phyloP scores from a whole-genome alignment of 2,113 vertebrate species.

The Patagioenas fasciata region DNA sequence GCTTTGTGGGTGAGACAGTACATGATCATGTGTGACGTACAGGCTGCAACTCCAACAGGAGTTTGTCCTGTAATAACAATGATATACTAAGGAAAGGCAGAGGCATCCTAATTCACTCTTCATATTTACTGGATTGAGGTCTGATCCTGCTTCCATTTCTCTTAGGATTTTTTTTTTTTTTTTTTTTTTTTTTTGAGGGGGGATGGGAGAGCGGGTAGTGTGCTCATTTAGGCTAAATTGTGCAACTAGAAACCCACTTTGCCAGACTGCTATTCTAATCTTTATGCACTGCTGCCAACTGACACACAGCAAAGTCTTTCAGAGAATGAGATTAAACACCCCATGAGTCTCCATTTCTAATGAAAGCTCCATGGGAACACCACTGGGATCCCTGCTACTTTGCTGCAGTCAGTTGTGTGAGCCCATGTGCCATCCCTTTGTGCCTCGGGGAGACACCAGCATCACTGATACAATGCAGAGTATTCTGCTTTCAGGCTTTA shows the following conservation, averaged over 20 bases:
- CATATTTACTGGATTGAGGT: neutral
- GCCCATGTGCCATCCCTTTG: conserved; percentile 32
- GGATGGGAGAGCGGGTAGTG: too few species aligned
- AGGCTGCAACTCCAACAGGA: neutral
- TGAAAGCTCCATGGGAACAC: conserved; percentile 49
- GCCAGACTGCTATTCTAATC: neutral
- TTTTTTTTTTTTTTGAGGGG: too few species aligned
- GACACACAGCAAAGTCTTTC: neutral
- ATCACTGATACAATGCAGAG: neutral
- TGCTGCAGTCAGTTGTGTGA: neutral
- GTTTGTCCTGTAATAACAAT: neutral
- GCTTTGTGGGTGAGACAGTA: neutral
- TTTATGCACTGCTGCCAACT: neutral
- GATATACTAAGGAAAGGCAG: neutral
- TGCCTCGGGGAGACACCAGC: neutral
- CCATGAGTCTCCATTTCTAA: conserved; percentile 6
- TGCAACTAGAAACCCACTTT: neutral
- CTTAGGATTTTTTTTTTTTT: too few species aligned
- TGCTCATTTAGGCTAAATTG: neutral
- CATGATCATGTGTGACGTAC: neutral
- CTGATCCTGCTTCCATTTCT: neutral
- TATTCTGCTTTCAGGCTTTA: neutral
- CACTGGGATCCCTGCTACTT: neutral
- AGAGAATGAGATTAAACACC: conserved; percentile 8
- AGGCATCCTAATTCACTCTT: neutral